phyloP scores from a whole-genome alignment of 2,113 vertebrate species.

The Zosterops pallidus region DNA sequence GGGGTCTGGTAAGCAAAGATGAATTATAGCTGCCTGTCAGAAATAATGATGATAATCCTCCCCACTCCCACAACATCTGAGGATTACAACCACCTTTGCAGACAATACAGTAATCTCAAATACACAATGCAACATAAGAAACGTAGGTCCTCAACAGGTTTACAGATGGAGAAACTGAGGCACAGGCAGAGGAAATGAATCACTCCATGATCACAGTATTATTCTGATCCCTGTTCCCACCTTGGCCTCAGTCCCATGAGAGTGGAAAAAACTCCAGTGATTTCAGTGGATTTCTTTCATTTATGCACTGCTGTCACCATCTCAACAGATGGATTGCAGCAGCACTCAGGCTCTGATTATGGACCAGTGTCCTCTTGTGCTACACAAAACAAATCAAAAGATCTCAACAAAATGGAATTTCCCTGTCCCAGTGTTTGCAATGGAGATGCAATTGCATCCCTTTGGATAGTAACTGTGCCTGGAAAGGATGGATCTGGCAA shows the following conservation, averaged over 20 bases:
- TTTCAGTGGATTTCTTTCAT: not conserved
- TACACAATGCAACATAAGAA: not conserved
- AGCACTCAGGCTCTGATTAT: not conserved
- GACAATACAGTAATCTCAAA: not conserved
- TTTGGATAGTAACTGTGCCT: not conserved
- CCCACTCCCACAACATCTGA: not conserved
- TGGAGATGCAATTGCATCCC: not conserved
- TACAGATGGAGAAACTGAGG: slow-evolving; percentile 19
- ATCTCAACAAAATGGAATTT: not conserved
- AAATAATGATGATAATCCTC: slow-evolving; percentile 57
- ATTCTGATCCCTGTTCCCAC: not conserved
- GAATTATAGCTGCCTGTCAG: slow-evolving; percentile 51
- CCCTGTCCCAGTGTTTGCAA: not conserved
- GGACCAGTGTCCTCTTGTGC: not conserved
- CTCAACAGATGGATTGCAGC: not conserved
- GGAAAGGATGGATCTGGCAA: not conserved
- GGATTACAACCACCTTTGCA: slow-evolving; percentile 4
- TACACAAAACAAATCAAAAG: not conserved
- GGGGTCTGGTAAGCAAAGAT: slow-evolving; percentile 50
- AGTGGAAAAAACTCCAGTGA: not conserved
- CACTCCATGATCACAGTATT: fast-evolving
- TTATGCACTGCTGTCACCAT: not conserved
- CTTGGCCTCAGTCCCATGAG: not conserved
- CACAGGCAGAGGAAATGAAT: not conserved
- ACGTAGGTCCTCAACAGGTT: not conserved